phyloP scores from a whole-genome alignment of 2,113 vertebrate species.

The Mus pahari region DNA sequence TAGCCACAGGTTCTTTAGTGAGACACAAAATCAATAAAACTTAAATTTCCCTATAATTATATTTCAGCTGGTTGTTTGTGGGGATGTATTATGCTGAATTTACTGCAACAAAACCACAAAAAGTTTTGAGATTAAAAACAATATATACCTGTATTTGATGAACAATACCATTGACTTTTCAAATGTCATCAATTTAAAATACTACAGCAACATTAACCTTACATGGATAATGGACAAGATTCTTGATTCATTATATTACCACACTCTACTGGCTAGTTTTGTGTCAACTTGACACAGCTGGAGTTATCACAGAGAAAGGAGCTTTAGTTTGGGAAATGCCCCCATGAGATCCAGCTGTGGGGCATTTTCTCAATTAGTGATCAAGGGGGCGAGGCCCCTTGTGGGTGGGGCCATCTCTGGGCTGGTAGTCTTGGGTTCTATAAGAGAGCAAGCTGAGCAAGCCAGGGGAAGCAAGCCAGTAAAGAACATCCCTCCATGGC shows the following conservation, averaged over 20 bases:
- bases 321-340: too few relatives aligned
- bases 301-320: too few relatives aligned
- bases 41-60: background rate
- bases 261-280: too few relatives aligned
- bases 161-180: background rate
- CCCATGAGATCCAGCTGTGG: too few relatives aligned
- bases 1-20: background rate
- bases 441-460: too few relatives aligned
- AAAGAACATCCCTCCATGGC: too few relatives aligned
- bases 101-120: background rate
- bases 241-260: background rate
- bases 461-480: too few relatives aligned
- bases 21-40: conserved; percentile 34
- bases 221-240: background rate
- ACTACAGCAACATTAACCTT: background rate
- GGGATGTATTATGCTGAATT: background rate
- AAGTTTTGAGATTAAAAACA: conserved; percentile 24
- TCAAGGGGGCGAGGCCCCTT: too few relatives aligned
- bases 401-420: too few relatives aligned
- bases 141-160: background rate
- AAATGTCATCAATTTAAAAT: conserved; percentile 57
- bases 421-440: too few relatives aligned
- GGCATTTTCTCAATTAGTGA: too few relatives aligned
- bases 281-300: too few relatives aligned
- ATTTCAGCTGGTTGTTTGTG: conserved; percentile 29